phyloP scores from a whole-genome alignment of 2,113 vertebrate genomes.

The Limnothrissa miodon region DNA sequence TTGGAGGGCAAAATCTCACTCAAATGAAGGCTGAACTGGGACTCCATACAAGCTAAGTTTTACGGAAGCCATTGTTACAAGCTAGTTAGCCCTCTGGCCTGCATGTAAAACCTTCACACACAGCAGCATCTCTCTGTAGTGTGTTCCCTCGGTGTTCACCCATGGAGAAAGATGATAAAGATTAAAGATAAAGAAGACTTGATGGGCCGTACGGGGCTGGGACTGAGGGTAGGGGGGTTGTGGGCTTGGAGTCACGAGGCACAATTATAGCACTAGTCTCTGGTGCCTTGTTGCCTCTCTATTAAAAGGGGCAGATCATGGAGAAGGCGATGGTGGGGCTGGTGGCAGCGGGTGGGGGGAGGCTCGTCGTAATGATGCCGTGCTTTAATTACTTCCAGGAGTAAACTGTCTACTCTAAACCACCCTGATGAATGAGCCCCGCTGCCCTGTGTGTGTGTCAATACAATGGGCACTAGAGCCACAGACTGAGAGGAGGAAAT shows the following conservation, averaged over 20 bases:
- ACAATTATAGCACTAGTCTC: conserved; percentile 93
- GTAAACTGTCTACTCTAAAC: conserved; percentile 91
- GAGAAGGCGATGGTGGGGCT: too few relatives aligned
- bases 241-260: conserved; percentile 74
- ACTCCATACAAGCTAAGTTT: too few relatives aligned
- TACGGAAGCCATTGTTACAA: too few relatives aligned
- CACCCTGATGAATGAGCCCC: conserved; percentile 98
- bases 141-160: too few relatives aligned
- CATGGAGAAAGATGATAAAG: not conserved
- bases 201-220: conserved; percentile 61
- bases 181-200: not conserved
- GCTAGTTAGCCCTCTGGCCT: not conserved
- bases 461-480: conserved; percentile 82
- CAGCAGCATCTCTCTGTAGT: not conserved
- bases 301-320: conserved; percentile 97
- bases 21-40: too few relatives aligned
- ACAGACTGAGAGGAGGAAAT: conserved; percentile 47
- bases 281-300: conserved; percentile 97
- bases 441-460: conserved; percentile 94
- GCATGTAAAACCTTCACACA: not conserved
- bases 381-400: conserved; percentile 99
- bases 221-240: too few relatives aligned
- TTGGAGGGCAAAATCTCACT: too few relatives aligned
- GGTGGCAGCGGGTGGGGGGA: conserved; percentile 16
- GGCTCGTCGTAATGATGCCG: conserved; percentile 97